Percentiles rank a stretch among this genome's conserved stretches.
Evolutionary conservation across 2,113 vertebrate genomes (phyloP).

Genomic region (Cyanoliseus patagonus): DNA sequence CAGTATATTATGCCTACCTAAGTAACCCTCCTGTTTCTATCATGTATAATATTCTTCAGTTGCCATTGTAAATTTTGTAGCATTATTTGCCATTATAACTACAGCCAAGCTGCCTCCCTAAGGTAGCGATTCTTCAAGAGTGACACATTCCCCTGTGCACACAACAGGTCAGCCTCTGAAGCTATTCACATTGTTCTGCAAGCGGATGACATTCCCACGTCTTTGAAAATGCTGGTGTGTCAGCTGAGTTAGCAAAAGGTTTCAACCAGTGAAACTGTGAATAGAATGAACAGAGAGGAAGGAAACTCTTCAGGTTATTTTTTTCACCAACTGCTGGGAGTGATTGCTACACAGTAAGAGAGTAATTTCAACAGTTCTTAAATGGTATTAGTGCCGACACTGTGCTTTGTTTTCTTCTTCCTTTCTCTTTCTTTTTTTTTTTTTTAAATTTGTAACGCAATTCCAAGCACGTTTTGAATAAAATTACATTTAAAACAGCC

Average conservation of each 20-base stretch:
- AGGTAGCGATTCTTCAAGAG: neutral
- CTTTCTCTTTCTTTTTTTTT: neutral
- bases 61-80: neutral
- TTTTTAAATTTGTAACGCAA: neutral
- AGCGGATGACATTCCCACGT: neutral
- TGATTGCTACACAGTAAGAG: constrained; percentile 16
- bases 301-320: neutral
- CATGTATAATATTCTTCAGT: neutral
- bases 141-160: neutral
- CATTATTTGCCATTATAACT: neutral
- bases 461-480: constrained; percentile 40
- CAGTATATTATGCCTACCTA: constrained; percentile 39
- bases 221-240: neutral
- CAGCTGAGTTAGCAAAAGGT: constrained; percentile 17
- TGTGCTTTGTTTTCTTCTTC: neutral
- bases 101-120: constrained; percentile 14
- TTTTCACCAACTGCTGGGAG: constrained; percentile 24
- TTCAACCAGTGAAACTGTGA: neutral
- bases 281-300: neutral
- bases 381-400: constrained; percentile 24
- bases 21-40: constrained; percentile 17
- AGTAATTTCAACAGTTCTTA: constrained; percentile 35
- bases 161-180: constrained; percentile 9
- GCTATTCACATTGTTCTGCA: neutral
- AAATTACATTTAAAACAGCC: constrained; percentile 54